Percentiles rank a stretch among this genome's conserved stretches.
These are phyloP conservation scores for roundworm (Caenorhabditis elegans) DNA, from an alignment of 1,140 invertebrate genomes.

Conservation along the genomic window WBcel235 BX284606.5:12265001-12265500, in stretches of 20 bases:
- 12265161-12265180: slow-evolving; percentile 28
- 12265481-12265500: slow-evolving; percentile 19
- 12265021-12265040: slow-evolving; percentile 65
- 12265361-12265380: not conserved
- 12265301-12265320: not conserved
- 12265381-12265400: slow-evolving; percentile 7
- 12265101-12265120: slow-evolving; percentile 5
- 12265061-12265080: slow-evolving; percentile 53
- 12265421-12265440: not conserved
- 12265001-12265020: slow-evolving; percentile 62
- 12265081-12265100: slow-evolving; percentile 23
- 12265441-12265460: slow-evolving; percentile 29
- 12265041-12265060: slow-evolving; percentile 63
- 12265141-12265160: not conserved
- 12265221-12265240: slow-evolving; percentile 40
- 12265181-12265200: slow-evolving; percentile 18
- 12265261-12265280: not conserved
- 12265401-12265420: not conserved
- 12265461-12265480: slow-evolving; percentile 37
- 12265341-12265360: not conserved
- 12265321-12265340: not conserved
- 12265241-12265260: not conserved
- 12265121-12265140: slow-evolving; percentile 8
- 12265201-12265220: slow-evolving; percentile 35
- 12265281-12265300: slow-evolving; percentile 15